Base-by-base conservation (phyloP, 92 coral and sea anemone genomes). In the Porites evermanni region DNA sequence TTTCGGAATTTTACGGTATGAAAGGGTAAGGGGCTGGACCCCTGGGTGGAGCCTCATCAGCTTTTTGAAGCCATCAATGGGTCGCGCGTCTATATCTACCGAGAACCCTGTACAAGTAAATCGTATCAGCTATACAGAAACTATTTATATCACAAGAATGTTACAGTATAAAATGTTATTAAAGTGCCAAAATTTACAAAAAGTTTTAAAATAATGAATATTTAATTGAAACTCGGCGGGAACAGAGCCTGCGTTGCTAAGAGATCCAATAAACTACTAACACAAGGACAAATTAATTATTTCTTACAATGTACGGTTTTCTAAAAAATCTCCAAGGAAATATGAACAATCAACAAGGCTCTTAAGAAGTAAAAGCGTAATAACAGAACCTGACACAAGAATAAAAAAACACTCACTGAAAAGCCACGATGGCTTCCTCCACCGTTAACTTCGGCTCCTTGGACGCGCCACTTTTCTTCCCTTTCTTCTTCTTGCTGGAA, bases 361-460 rank as follows among this genome's bases (percentile, higher is more conserved):
- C 59, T 6, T 23, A 13, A 21, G n/a, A 79, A 69, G 11, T 16
- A 79, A 67, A 53, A 74, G 44, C 64, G 53, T 5, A 26, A 11
- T 17, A 56, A 19, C 10, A 13, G 4, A 69, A 9, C 32, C 51
- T 8, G 5, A 67, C 14, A 16, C 64, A 38, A 38, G 44, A 38
- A 14, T 18, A 24, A 3, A 76, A 17, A 59, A 24, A 47, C 16
- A 94, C 99, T 93, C 87, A 97, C 99, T 97, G 99, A 71, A 95
- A 97, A 4, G 95, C 92, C 7, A 97, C 88, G 78, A 97, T 93
- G 11, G 98, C 98, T 86, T 97, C 99, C 72, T 91, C 98, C 23
- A 91, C 92, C 21, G 99, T 95, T 82, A 97, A 88, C 84, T 89
- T 96, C 5, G 97, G 96, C 70, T 90, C 95, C 76, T 95, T 95